Percentiles rank a stretch among this genome's conserved stretches.
Conservation (phyloP, 2,888 invertebrate species). For the Acrobasis consociella region DNA sequence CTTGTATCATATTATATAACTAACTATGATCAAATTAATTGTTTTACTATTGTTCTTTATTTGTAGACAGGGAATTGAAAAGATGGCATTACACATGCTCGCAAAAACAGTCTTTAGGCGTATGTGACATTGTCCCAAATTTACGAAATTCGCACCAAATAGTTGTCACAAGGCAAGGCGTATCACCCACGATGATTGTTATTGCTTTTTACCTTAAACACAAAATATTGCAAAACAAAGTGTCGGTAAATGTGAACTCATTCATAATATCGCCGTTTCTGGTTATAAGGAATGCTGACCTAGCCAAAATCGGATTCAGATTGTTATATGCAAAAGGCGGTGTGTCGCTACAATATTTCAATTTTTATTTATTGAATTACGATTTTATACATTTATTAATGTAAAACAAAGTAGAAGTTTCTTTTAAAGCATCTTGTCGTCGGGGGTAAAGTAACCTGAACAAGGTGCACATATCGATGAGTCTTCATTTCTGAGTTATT, state of each 20-base stretch:
- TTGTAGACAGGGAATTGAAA: too few species aligned
- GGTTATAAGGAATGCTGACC: background rate
- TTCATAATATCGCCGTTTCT: slow-evolving; percentile 4
- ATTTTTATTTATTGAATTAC: background rate
- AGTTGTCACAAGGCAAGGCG: slow-evolving; percentile 3
- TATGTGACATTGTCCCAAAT: background rate
- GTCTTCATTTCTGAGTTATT: too few species aligned
- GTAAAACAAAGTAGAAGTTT: too few species aligned
- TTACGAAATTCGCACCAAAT: background rate
- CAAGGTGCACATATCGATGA: too few species aligned
- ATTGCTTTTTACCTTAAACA: slow-evolving; percentile 12
- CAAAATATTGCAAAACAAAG: slow-evolving; percentile 2
- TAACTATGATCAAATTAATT: too few species aligned
- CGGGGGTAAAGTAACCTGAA: too few species aligned
- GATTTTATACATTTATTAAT: background rate
- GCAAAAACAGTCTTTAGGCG: too few species aligned
- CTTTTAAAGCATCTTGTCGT: too few species aligned
- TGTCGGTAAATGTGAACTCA: slow-evolving; percentile 4
- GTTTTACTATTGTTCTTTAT: too few species aligned
- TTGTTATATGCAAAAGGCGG: background rate
- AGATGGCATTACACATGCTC: too few species aligned
- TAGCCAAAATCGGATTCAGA: background rate
- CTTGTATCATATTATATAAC: too few species aligned
- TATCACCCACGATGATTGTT: slow-evolving; percentile 6
- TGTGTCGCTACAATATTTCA: background rate